These are phyloP conservation scores for Dysmachus trigonus DNA, from an alignment of 2,888 invertebrate species.

Conservation along the genomic window DNA sequence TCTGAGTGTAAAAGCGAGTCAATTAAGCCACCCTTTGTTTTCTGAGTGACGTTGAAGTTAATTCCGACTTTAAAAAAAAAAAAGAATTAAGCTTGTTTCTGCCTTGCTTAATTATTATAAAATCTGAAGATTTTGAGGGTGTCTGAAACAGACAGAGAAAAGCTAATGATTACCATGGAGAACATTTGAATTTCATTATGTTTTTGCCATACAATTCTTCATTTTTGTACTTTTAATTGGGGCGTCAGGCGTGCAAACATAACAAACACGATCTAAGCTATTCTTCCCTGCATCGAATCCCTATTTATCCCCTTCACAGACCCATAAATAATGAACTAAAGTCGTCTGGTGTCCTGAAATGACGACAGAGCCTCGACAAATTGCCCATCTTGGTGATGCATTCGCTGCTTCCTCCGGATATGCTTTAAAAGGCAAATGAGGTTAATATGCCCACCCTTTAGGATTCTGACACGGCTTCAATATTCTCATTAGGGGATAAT, in stretches of 20 bases:
- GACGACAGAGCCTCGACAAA: not conserved
- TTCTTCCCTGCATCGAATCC: not conserved
- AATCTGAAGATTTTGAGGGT: too few species aligned
- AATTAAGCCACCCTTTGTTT: too few species aligned
- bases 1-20: too few species aligned
- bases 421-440: not conserved
- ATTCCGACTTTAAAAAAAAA: too few species aligned
- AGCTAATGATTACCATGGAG: not conserved
- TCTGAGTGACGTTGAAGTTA: too few species aligned
- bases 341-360: not conserved
- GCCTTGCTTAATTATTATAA: too few species aligned
- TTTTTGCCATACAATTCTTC: not conserved
- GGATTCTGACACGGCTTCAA: not conserved
- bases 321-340: constrained; percentile 21
- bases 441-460: not conserved
- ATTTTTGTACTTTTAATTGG: not conserved
- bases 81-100: too few species aligned
- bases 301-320: not conserved
- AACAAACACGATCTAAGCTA: not conserved
- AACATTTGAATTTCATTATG: not conserved
- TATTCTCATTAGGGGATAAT: constrained; percentile 33
- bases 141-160: not conserved
- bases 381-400: not conserved
- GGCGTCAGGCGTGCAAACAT: not conserved
- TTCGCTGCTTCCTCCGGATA: constrained; percentile 16